phyloP scores from a whole-genome alignment of 2,888 invertebrate genomes.

The Nomada ferruginata region DNA sequence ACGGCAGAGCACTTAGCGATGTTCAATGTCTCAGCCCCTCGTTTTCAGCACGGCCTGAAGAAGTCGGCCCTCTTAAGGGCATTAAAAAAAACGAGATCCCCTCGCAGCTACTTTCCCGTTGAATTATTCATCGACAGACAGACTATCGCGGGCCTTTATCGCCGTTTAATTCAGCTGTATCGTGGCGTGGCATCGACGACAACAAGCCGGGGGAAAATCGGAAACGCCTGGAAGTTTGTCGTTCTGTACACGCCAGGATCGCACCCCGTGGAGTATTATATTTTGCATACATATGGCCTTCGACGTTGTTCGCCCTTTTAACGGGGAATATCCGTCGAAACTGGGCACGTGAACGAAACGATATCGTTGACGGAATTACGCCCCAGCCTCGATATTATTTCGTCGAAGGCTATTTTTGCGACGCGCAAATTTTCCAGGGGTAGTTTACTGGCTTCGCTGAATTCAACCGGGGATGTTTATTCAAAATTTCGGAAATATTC shows the following conservation, averaged over 20 bases:
- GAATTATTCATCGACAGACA: slow-evolving; percentile 39
- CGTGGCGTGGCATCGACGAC: slow-evolving; percentile 20
- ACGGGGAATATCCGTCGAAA: slow-evolving; percentile 22
- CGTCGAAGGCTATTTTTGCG: not conserved
- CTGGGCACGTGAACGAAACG: slow-evolving; percentile 1
- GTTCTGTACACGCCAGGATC: slow-evolving; percentile 8
- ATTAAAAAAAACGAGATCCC: slow-evolving; percentile 13
- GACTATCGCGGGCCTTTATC: slow-evolving; percentile 26
- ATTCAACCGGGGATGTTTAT: too few relatives aligned
- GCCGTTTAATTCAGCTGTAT: slow-evolving; percentile 41
- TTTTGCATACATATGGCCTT: slow-evolving; percentile 37
- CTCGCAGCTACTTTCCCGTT: slow-evolving; percentile 22
- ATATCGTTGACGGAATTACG: slow-evolving; percentile 4
- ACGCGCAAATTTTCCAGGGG: not conserved
- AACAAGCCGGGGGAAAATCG: slow-evolving; percentile 14
- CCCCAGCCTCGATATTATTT: slow-evolving; percentile 14
- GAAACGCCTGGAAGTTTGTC: slow-evolving; percentile 34
- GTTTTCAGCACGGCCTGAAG: not conserved
- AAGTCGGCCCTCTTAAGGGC: slow-evolving; percentile 2
- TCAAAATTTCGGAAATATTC: too few relatives aligned
- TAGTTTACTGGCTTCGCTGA: too few relatives aligned
- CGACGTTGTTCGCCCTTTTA: slow-evolving; percentile 27
- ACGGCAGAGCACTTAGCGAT: not conserved
- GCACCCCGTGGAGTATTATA: slow-evolving; percentile 43
- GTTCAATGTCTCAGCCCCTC: slow-evolving; percentile 7